A percentile compares a stretch with the other conserved stretches of the same genome.
These are phyloP conservation scores for Lasioglossum baleicum DNA, from an alignment of 1,140 invertebrate species.

Conservation along the genomic window DNA sequence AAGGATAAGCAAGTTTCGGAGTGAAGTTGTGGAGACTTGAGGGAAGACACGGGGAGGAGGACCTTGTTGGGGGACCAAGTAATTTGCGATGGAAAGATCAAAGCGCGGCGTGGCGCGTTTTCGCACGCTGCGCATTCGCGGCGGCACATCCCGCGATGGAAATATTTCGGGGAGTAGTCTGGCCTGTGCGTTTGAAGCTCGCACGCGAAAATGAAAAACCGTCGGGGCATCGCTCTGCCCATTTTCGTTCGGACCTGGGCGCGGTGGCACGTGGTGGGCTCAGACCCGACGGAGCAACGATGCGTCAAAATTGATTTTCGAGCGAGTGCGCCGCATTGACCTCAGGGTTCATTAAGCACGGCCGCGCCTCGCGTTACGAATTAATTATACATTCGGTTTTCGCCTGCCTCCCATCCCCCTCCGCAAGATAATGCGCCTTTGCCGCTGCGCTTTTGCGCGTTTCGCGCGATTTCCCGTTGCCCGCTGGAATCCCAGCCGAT, in stretches of 20 bases:
- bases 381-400: conserved; percentile 57
- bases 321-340: conserved; percentile 36
- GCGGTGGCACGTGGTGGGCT: background rate
- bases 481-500: background rate
- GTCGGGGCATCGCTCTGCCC: background rate
- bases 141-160: background rate
- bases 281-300: conserved; percentile 15
- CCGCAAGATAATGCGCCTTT: conserved; percentile 30
- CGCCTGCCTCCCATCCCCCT: background rate
- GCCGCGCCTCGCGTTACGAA: conserved; percentile 40
- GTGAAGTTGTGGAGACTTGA: background rate
- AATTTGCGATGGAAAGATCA: conserved; percentile 27
- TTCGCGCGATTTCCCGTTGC: background rate
- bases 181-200: conserved; percentile 6
- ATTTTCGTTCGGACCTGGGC: background rate
- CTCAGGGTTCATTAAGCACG: conserved; percentile 55
- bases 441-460: conserved; percentile 16
- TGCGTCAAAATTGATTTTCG: conserved; percentile 56
- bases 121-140: background rate
- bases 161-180: conserved; percentile 7
- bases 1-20: background rate
- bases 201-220: conserved; percentile 13
- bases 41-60: background rate
- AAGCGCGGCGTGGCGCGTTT: background rate
- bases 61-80: background rate